Evolutionary conservation across 2,113 vertebrate genomes (phyloP), one percentile per base, ranked within the genome.

Genomic region (Amazona vittata): DNA sequence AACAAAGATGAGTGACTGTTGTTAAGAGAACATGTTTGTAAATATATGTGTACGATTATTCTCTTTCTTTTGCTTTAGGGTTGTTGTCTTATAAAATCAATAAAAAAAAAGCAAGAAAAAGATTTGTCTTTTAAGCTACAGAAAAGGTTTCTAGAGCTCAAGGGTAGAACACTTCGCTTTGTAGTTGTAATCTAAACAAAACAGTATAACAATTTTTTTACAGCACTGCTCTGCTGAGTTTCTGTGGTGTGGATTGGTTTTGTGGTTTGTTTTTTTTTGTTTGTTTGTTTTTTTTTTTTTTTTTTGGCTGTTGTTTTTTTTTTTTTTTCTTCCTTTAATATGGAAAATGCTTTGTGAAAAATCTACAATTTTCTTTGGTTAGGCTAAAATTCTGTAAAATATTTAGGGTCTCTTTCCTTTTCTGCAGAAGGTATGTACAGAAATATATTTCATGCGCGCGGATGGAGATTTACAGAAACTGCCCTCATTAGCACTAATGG

Each of bases 401-500:
- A 25, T 14, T 77, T 50, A 70, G 13, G 3, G 4, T 65, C 11
- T 68, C 8, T 78, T 60, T 68, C 25, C 24, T 85, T 91, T 83
- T 73, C 39, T 84, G 21, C 6, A 31, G n/a, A 77, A 83, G 11
- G 2, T 50, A 70, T 5, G 4, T 25, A 60, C 24, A 49, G 37
- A 67, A 90, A 77, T 91, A 57, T 76, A 79, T 68, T 89, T 62
- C 3, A 5, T 39, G 44, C 33, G 29, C 19, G 7, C 37, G 3
- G 55, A 73, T 18, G 35, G 29, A 84, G n/a, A 76, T 92, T 92
- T 93, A 82, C 65, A 76, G 28, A 93, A 91, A 92, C 50, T 93
- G 5, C 7, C 62, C 41, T 92, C 52, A 60, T 93, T 95, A 91
- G n/a, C 49, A 73, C 41, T 95, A 89, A 89, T 75, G 81, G 76